These are phyloP conservation scores for Heloderma charlesbogerti DNA, from an alignment of 2,113 vertebrate species.

Conservation along the genomic window DNA sequence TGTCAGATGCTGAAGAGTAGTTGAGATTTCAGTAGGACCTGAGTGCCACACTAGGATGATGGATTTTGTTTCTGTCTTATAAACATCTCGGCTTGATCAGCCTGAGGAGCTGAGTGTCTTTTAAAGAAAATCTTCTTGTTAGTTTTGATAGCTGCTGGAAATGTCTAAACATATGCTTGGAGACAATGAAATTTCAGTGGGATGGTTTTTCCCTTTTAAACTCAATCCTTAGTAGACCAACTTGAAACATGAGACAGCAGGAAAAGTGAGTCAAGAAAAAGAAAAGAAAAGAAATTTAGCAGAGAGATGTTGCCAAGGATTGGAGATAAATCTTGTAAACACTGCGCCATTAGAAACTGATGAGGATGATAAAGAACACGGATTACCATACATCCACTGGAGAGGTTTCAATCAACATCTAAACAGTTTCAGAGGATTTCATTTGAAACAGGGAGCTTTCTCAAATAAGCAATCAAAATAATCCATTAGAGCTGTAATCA, in stretches of 20 bases:
- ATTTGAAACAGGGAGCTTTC: slow-evolving; percentile 67
- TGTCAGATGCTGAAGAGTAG: background rate
- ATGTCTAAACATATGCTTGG: slow-evolving; percentile 68
- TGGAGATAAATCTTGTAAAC: slow-evolving; percentile 69
- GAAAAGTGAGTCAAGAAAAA: slow-evolving; percentile 52
- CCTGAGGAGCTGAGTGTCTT: slow-evolving; percentile 58
- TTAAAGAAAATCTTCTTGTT: slow-evolving; percentile 62
- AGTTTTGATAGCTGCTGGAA: slow-evolving; percentile 60
- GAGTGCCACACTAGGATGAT: background rate
- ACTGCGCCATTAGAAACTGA: slow-evolving; percentile 66
- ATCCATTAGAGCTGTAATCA: slow-evolving; percentile 73
- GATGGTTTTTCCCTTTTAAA: slow-evolving; percentile 64
- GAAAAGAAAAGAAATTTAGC: slow-evolving; percentile 57
- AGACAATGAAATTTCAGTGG: slow-evolving; percentile 68
- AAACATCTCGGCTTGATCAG: slow-evolving; percentile 58
- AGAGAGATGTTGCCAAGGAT: slow-evolving; percentile 63
- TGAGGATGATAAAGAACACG: slow-evolving; percentile 65
- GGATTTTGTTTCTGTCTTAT: slow-evolving; percentile 1
- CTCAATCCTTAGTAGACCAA: slow-evolving; percentile 58
- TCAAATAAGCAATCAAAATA: slow-evolving; percentile 78
- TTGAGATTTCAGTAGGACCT: background rate
- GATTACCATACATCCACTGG: slow-evolving; percentile 60
- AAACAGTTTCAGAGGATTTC: slow-evolving; percentile 70
- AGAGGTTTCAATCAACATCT: slow-evolving; percentile 76
- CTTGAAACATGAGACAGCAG: slow-evolving; percentile 59